Base-by-base conservation (phyloP, 2,888 invertebrate species). In the Erebia palarica region DNA sequence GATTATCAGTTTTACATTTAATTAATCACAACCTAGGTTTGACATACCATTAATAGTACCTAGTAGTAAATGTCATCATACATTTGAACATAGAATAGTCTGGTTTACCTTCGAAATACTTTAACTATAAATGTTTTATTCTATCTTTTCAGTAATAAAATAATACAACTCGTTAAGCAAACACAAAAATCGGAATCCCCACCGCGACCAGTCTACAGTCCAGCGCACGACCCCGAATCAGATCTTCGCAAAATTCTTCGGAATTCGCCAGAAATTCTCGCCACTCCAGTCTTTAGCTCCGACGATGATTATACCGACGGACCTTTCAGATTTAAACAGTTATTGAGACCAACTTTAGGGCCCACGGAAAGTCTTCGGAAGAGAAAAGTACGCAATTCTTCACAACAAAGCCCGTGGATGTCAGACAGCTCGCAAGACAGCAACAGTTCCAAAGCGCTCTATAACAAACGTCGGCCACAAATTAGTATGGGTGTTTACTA, bases 361-460 rank as follows among this genome's bases (percentile, higher is more conserved):
- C 96, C 96, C 0, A 96, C 96, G 0, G 96, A 96, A 76, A 96
- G 96, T 60, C 86, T 96, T 66, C 90, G 96, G 27, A 95, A 95
- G 80, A 89, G 95, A 18, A 95, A 95, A 84, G 94, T 94, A 0
- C 87, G 90, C 3, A 91, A 88, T 68, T 87, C 90, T 0, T 84
- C 91, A 2, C 87, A 88, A 49, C 88, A 90, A 78, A 89, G 91
- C 76, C 90, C 93, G 0, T 93, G 93, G 93, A 85, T 91, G 86
- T 93, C 92, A 0, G 92, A 93, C 60, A 92, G 93, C 74, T 93
- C 93, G 0, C 93, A 92, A 72, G 93, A 93, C 72, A 93, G 93
- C 73, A 86, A 83, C 3, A 84, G 87, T 67, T 91, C 91, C 11
- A 91, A 88, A 75, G 85, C 84, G n/a, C 77, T 89, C 18, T 88